Base-by-base conservation (phyloP, 2,797 vertebrate genomes). In the Chelon labrosus region DNA sequence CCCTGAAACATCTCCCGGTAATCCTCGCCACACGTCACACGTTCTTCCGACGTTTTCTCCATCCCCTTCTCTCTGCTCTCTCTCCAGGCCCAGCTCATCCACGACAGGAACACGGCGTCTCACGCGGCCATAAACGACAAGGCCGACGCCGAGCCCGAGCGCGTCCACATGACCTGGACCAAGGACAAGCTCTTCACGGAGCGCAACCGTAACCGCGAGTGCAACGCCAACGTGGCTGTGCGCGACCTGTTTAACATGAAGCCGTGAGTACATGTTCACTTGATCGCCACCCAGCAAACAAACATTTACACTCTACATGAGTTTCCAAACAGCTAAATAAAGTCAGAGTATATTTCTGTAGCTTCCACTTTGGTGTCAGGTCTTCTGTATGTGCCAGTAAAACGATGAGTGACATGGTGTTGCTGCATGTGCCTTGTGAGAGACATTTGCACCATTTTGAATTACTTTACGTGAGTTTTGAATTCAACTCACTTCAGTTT, bases 111-210 rank as follows among this genome's bases (percentile, higher is more conserved):
- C 90, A 98, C 96, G 0, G 97, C 96, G 0, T 96, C 97, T 0
- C 97, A 95, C 25, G 91, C 94, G 0, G 22, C 93, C 0, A 57
- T 91, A 3, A 93, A 92, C 0, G 93, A 94, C 75, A 94, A 94
- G 59, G 77, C 90, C 0, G 80, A 95, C 5, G 46, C 87, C 2
- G 73, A 82, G 0, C 95, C 96, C 0, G 97, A 99, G 20, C 95
- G 90, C 55, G 95, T 98, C 39, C 97, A 99, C 55, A 99, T 99
- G 98, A 99, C 98, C 44, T 99, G 98, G 98, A 99, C 98, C 7
- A 98, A 97, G 92, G 98, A 99, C 71, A 99, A 97, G 85, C 89
- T 98, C 62, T 90, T 94, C 7, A 88, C 92, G 0, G 97, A 99
- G 84, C 97, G 96, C 25, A 90, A 93, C 73, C 97, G 95, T 39